Conservation (phyloP, 2,113 vertebrate species). For the Mustela lutreola region DNA sequence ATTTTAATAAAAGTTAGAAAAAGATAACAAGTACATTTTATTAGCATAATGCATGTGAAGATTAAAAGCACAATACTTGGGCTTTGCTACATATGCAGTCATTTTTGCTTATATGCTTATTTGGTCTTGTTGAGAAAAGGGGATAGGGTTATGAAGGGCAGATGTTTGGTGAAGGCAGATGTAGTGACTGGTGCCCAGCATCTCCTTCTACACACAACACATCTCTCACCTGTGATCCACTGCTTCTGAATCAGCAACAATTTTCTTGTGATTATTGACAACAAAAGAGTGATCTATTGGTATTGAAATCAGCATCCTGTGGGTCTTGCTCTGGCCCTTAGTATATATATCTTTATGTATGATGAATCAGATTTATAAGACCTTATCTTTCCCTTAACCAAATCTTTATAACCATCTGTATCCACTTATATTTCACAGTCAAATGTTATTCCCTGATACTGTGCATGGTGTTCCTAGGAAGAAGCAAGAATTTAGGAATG, state of each 20-base stretch:
- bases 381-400: background rate
- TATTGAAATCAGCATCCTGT: background rate
- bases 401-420: background rate
- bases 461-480: background rate
- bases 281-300: background rate
- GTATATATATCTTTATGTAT: background rate
- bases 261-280: background rate
- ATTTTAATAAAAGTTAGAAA: background rate
- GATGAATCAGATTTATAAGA: background rate
- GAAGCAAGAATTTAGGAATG: background rate
- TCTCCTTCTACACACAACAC: background rate
- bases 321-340: background rate
- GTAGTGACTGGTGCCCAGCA: background rate
- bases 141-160: background rate
- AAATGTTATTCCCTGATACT: background rate
- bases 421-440: background rate
- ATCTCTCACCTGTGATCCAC: background rate
- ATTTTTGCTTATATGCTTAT: background rate
- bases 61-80: background rate
- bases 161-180: background rate
- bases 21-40: background rate
- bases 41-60: background rate
- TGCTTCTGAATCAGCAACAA: background rate
- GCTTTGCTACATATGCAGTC: background rate
- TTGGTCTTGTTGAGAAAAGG: background rate